A percentile compares a stretch with the other conserved stretches of the same genome.
Conservation (phyloP, 2,888 invertebrate species). For the Dyspetes luteomarginatus region DNA sequence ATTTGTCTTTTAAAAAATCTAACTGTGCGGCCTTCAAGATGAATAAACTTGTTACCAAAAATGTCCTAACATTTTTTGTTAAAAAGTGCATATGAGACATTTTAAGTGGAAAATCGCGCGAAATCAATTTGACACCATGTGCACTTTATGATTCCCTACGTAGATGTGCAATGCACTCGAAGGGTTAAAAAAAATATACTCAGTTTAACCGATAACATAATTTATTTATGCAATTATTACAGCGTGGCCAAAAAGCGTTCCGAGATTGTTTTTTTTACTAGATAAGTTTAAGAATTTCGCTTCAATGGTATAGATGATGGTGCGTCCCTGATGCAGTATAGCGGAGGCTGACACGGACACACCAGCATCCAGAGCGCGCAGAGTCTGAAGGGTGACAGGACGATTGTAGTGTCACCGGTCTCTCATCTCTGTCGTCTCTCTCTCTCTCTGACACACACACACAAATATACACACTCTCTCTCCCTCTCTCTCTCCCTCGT, state of each 20-base stretch:
- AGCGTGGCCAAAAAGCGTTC: neutral
- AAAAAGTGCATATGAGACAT: no score
- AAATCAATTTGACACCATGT: no score
- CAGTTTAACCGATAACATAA: no score
- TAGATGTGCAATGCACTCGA: no score
- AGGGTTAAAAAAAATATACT: no score
- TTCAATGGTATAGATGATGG: conserved; percentile 1
- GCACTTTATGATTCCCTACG: no score
- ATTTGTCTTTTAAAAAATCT: no score
- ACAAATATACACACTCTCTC: neutral
- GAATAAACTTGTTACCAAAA: no score
- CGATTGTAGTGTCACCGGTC: conserved; percentile 77
- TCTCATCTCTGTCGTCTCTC: conserved; percentile 46
- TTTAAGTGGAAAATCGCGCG: no score
- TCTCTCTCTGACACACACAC: neutral
- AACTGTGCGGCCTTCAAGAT: no score
- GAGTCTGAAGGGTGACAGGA: conserved; percentile 74
- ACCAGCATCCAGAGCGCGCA: conserved; percentile 49
- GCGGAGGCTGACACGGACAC: conserved; percentile 28
- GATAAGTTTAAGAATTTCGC: conserved; percentile 12
- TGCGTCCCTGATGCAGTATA: conserved; percentile 47
- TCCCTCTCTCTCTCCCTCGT: conserved; percentile 10
- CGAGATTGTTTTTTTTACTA: neutral
- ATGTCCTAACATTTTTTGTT: no score
- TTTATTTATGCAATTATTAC: neutral